Evolutionary conservation across 2,113 vertebrate species (phyloP), one percentile per base, ranked within the genome.

Genomic region (Elephantulus edwardii): DNA sequence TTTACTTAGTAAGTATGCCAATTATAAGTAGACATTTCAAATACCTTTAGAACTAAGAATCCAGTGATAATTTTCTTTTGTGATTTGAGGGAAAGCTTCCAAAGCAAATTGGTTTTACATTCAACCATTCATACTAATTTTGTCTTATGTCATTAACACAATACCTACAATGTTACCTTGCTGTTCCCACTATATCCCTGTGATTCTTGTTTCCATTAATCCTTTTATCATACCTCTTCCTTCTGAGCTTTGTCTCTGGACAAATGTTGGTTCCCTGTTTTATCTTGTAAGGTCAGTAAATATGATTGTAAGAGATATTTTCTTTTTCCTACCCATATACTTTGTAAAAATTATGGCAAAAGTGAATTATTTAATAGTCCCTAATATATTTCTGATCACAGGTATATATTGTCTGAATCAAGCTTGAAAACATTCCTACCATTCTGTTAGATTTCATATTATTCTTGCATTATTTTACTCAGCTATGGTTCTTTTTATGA

Each of bases 331-430:
- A 13, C 1, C n/a, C 66, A 74, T 54, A 75, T 12, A 60, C 30
- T 56, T 75, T 80, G 50, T 58, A 87, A 87, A 91, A 90, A 74
- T 54, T 48, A 79, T 80, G 40, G n/a, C 66, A 48, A 48, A 91
- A 64, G 70, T 78, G 16, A 76, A 40, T 28, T 60, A 30, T 60
- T 22, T 56, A 74, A 52, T 40, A 81, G 60, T 88, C 66, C 24
- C 60, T 44, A 48, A 88, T 83, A 56, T 86, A 26, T 35, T 71
- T 42, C 35, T 66, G 40, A n/a, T 42, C 58, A 42, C 42, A 78
- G 52, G 20, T 60, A 6, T 64, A 2, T 28, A 30, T 56, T n/a
- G 68, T 72, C 56, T 30, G 62, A 71, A 33, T 72, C 33, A 88
- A 75, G 13, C 9, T 46, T 26, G 62, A 64, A 14, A 62, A 48